Base-by-base conservation (phyloP, 1,140 invertebrate species). In the Zaprionus nigranus region DNA sequence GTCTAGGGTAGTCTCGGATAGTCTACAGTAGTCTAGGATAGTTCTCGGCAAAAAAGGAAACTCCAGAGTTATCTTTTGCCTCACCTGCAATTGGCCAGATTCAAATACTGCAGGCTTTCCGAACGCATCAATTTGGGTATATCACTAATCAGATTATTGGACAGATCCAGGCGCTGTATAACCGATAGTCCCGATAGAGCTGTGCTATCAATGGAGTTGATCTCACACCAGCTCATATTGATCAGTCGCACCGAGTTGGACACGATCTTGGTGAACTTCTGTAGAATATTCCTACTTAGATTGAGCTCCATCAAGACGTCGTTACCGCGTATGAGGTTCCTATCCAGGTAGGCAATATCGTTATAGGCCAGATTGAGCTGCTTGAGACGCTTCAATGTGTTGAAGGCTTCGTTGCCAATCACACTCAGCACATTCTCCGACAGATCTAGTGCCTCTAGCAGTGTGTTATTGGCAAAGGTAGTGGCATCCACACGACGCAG, bases 281-380 rank as follows among this genome's bases (percentile, higher is more conserved):
- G 94, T 2, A 96, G 79, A 78, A 95, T 95, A 83, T 96, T 96
- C 75, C 95, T 94, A 80, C 94, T 94, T 36, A 96, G 79, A 81
- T 95, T 94, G 1, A 96, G 84, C 69, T 93, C 93, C 3, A 92
- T 93, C 15, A 96, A 75, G 13, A 93, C 93, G 17, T 94, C 93
- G 90, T 95, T 94, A 74, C 94, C 93, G 13, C 90, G 77, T 38
- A 96, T 93, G 28, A 93, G 92, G 28, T 95, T 94, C 70, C 93
- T 92, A 49, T 94, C 93, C 65, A 96, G 75, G 2, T 82, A 74
- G 2, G 93, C 93, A 60, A 96, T 95, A 74, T 94, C 93, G 81
- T 96, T 96, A 88, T 94, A 94, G 0, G 96, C 96, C 60, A 96
- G 88, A 90, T 96, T 95, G 43, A 96, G 81, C 60, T 93, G 79